Base-by-base conservation (phyloP, 2,113 vertebrate species). In the Leptobrachium leishanense region DNA sequence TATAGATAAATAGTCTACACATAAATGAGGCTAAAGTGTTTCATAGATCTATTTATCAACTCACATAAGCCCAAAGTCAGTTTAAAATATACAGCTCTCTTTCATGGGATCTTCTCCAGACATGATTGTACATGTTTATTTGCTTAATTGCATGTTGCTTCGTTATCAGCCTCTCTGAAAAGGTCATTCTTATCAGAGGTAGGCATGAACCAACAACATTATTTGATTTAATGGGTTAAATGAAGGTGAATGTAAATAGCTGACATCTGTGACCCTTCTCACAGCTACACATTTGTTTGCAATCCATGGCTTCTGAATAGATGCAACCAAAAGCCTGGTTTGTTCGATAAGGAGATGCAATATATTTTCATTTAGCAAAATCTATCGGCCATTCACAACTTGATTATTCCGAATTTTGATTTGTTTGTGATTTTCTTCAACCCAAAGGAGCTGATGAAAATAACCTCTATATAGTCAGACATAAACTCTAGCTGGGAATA, bases 51-150 rank as follows among this genome's bases (percentile, higher is more conserved):
- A 64, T 6, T 64, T 64, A 31, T 2, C 5, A 31, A 6, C 31
- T 39, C 39, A 39, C 63, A 76, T 66, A 67, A 68, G 64, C 39
- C 50, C 64, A 70, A 69, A 46, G 67, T 77, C 62, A 70, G 42
- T 42, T 59, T 39, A 68, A 76, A 43, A 68, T 68, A 15, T 43
- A 68, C 2, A 20, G 43, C 5, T 9, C 31, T 5, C 40, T 65
- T n/a, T n/a, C 31, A 31, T 41, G 6, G 6, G 3, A 66, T 68
- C 15, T 4, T 46, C 68, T 46, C 13, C 2, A 20, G 13, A 20
- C 68, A 31, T 3, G 68, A 2, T 69, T n/a, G 11, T 41, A 68
- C 39, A 42, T 69, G 20, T 76, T 53, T 76, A 40, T 76, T 76
- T 44, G 6, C n/a, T 68, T 59, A 15, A 76, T 68, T 55, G 41